These are phyloP conservation scores for Parasteatoda tepidariorum DNA, from an alignment of 1,140 invertebrate genomes.

Conservation along the genomic window DNA sequence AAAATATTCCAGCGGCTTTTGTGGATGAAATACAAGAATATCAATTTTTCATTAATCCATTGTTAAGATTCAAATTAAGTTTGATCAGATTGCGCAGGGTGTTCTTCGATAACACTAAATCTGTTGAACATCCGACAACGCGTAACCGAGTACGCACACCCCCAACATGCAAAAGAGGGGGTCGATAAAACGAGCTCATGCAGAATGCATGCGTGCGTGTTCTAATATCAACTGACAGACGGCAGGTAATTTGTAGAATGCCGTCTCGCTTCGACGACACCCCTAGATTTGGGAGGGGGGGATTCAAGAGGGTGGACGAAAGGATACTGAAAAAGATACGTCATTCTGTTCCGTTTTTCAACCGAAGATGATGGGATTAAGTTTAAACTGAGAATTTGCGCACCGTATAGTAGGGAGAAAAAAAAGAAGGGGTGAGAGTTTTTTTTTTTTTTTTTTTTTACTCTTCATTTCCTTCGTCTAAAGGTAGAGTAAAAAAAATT, in stretches of 20 bases:
- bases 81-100: neutral
- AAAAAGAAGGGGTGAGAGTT: neutral
- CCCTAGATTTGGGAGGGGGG: neutral
- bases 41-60: neutral
- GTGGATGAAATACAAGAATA: neutral
- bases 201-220: neutral
- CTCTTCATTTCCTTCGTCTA: neutral
- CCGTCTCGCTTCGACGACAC: slow-evolving; percentile 38
- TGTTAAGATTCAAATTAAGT: slow-evolving; percentile 9
- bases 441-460: neutral
- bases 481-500: neutral
- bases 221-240: slow-evolving; percentile 40
- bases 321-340: slow-evolving; percentile 50
- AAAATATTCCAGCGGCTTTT: neutral
- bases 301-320: neutral
- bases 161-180: neutral
- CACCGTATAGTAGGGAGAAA: slow-evolving; percentile 33
- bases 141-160: neutral
- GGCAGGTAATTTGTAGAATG: slow-evolving; percentile 56
- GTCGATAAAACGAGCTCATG: neutral
- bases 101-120: neutral
- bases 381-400: slow-evolving; percentile 36
- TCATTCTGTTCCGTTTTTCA: slow-evolving; percentile 40
- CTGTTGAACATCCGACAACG: neutral
- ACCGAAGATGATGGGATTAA: slow-evolving; percentile 56